A percentile compares a stretch with the other conserved stretches of the same genome.
Conservation (phyloP, 2,797 vertebrate species). For the Rhinichthys osculus region DNA sequence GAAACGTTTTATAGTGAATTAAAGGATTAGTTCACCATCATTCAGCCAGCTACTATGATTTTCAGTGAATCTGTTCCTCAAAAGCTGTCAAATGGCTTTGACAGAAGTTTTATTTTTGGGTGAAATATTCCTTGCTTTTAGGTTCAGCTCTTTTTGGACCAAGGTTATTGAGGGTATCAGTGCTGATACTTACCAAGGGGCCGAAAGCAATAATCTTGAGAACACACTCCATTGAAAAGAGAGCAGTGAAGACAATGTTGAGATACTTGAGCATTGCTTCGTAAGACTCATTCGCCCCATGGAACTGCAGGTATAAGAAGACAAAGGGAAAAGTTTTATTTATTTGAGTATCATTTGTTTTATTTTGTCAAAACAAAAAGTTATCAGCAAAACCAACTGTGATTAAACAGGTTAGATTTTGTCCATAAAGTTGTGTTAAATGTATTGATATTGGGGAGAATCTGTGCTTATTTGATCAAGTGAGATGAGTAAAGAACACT, state of each 20-base stretch:
- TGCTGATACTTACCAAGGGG: slow-evolving; percentile 84
- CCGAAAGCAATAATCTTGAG: slow-evolving; percentile 97
- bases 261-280: slow-evolving; percentile 94
- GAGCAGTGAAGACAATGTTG: slow-evolving; percentile 94
- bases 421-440: too few species aligned
- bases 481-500: neutral
- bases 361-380: neutral
- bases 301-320: slow-evolving; percentile 80
- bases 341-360: neutral
- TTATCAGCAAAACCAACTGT: too few species aligned
- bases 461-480: neutral
- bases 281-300: slow-evolving; percentile 87
- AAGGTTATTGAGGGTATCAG: neutral
- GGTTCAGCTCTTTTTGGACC: neutral
- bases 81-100: neutral
- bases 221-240: slow-evolving; percentile 96
- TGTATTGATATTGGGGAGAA: too few species aligned
- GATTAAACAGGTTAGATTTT: too few species aligned
- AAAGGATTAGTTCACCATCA: too few species aligned
- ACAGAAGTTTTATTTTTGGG: neutral
- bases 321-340: neutral
- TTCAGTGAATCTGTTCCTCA: neutral
- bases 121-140: neutral
- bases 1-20: neutral
- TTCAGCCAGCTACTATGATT: neutral